Conservation (phyloP, 2,113 vertebrate species). For the Ochotona curzoniae region DNA sequence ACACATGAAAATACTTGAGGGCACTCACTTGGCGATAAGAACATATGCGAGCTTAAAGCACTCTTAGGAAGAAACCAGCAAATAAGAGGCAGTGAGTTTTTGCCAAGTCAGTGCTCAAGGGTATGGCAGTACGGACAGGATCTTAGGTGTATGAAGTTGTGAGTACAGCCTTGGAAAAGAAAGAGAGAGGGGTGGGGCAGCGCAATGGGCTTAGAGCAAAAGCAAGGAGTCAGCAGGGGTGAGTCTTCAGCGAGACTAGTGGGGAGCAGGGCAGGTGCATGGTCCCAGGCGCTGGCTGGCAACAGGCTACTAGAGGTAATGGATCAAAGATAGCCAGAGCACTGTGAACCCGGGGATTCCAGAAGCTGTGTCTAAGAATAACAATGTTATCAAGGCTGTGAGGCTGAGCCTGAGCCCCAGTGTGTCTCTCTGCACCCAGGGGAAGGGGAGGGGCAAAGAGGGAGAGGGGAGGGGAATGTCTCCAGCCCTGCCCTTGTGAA, state of each 20-base stretch:
- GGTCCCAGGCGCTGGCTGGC: no score
- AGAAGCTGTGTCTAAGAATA: slow-evolving; percentile 86
- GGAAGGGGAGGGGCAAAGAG: neutral
- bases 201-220: no score
- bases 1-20: neutral
- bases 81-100: neutral
- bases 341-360: slow-evolving; percentile 80
- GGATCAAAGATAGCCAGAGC: slow-evolving; percentile 77
- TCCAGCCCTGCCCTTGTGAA: slow-evolving; percentile 83
- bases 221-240: neutral
- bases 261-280: no score
- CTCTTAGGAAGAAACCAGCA: neutral
- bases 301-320: slow-evolving; percentile 79
- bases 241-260: no score
- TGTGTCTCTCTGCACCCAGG: slow-evolving; percentile 81
- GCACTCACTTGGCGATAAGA: neutral
- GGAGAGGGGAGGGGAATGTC: slow-evolving; percentile 47
- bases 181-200: neutral
- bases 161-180: neutral
- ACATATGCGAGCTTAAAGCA: neutral
- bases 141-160: neutral
- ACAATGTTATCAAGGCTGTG: slow-evolving; percentile 84
- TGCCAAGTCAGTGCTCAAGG: neutral
- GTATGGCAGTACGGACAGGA: fast-evolving
- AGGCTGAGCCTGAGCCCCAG: slow-evolving; percentile 79